These are phyloP conservation scores for Apis cerana DNA, from an alignment of 1,140 invertebrate genomes.

Conservation along the genomic window DNA sequence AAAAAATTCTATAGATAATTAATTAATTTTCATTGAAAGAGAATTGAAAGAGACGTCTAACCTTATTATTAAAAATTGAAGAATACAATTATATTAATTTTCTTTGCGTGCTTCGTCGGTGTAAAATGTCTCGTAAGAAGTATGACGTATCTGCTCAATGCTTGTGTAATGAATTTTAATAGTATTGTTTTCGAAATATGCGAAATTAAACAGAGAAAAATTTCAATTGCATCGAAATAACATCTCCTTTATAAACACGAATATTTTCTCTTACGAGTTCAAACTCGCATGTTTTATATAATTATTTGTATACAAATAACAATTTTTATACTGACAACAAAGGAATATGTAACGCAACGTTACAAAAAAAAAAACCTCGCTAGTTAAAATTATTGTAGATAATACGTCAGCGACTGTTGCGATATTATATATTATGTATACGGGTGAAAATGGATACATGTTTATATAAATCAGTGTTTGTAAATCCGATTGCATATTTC, in stretches of 20 bases:
- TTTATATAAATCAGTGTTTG: conserved; percentile 36
- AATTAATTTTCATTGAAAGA: neutral
- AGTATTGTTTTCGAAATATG: conserved; percentile 31
- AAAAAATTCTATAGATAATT: conserved; percentile 11
- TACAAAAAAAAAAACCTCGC: conserved; percentile 9
- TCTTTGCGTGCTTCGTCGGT: conserved; percentile 34
- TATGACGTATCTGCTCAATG: conserved; percentile 36
- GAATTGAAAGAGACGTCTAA: neutral
- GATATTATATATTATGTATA: conserved; percentile 13
- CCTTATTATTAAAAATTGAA: neutral
- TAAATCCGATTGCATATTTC: conserved; percentile 20
- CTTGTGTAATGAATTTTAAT: conserved; percentile 12
- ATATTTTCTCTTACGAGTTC: conserved; percentile 8
- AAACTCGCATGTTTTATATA: conserved; percentile 36
- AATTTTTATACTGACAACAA: conserved; percentile 54
- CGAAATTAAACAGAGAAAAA: conserved; percentile 1
- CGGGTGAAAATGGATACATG: conserved; percentile 17
- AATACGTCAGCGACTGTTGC: conserved; percentile 25
- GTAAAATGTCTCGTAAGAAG: conserved; percentile 38
- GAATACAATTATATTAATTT: conserved; percentile 26
- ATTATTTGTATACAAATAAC: conserved; percentile 54
- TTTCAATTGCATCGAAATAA: conserved; percentile 2
- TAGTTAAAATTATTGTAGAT: conserved; percentile 35
- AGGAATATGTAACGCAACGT: neutral
- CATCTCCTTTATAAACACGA: neutral